These are phyloP conservation scores for Gari tellinella DNA, from an alignment of 2,888 invertebrate species.

Conservation along the genomic window DNA sequence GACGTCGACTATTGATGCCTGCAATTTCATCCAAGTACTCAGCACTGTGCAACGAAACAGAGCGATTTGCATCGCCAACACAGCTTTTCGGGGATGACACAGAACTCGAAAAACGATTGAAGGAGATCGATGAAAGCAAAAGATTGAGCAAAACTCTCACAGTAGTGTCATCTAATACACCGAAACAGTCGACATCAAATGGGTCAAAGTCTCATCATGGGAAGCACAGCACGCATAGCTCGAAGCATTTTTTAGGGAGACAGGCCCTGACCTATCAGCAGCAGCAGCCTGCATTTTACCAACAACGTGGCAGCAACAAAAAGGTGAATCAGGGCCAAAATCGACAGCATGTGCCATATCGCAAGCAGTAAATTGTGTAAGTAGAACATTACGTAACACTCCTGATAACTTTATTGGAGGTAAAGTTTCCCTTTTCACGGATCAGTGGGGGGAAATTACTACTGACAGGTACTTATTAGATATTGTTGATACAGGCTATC, in stretches of 20 bases:
- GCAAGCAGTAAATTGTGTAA: neutral
- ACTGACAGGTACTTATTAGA: constrained; percentile 16
- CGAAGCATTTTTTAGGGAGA: too few relatives aligned
- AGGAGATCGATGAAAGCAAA: constrained; percentile 13
- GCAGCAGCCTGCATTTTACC: too few relatives aligned
- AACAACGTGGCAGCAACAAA: too few relatives aligned
- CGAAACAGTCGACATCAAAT: too few relatives aligned
- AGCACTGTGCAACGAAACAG: constrained; percentile 1
- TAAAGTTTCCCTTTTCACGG: constrained; percentile 1
- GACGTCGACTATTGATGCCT: neutral
- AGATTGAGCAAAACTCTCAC: too few relatives aligned
- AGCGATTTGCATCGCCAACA: constrained; percentile 11
- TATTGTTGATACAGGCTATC: constrained; percentile 14
- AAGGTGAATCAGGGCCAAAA: too few relatives aligned
- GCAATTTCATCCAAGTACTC: neutral
- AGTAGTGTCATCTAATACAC: too few relatives aligned
- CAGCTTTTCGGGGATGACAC: constrained; percentile 14
- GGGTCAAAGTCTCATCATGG: too few relatives aligned
- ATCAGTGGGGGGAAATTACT: constrained; percentile 17
- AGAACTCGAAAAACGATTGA: constrained; percentile 9
- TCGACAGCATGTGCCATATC: too few relatives aligned
- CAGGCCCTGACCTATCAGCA: too few relatives aligned
- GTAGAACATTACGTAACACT: neutral
- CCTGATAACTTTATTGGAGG: constrained; percentile 17
- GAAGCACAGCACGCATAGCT: too few relatives aligned